phyloP scores from a whole-genome alignment of 2,113 vertebrate genomes.

The Thamnaconus septentrionalis region DNA sequence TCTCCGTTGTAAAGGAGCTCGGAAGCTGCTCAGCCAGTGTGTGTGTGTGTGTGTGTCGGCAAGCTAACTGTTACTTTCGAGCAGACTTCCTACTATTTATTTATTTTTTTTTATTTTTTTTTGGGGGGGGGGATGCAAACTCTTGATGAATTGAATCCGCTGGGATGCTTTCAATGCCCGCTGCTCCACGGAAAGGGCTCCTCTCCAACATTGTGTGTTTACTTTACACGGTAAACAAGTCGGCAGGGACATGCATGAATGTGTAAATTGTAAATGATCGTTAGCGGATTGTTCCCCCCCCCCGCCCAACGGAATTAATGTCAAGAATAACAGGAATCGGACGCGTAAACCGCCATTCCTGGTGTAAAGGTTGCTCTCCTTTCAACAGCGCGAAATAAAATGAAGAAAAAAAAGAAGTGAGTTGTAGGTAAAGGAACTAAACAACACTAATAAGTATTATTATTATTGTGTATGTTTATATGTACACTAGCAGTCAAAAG shows the following conservation, averaged over 20 bases:
- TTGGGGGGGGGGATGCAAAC: background rate
- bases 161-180: background rate
- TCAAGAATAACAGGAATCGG: no score
- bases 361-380: no score
- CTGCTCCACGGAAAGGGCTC: background rate
- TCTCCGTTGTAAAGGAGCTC: background rate
- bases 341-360: no score
- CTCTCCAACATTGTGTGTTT: background rate
- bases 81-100: background rate
- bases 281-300: no score
- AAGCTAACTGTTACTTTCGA: constrained; percentile 14
- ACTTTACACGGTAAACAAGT: background rate
- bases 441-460: no score
- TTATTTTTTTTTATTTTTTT: background rate
- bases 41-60: constrained; percentile 2
- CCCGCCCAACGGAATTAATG: no score
- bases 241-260: background rate
- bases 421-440: no score
- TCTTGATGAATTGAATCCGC: background rate
- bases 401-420: no score
- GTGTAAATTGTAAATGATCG: no score
- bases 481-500: no score
- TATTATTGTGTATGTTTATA: no score
- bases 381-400: no score
- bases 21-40: background rate